phyloP scores from a whole-genome alignment of 2,797 vertebrate genomes.

The Cyclura pinguis region DNA sequence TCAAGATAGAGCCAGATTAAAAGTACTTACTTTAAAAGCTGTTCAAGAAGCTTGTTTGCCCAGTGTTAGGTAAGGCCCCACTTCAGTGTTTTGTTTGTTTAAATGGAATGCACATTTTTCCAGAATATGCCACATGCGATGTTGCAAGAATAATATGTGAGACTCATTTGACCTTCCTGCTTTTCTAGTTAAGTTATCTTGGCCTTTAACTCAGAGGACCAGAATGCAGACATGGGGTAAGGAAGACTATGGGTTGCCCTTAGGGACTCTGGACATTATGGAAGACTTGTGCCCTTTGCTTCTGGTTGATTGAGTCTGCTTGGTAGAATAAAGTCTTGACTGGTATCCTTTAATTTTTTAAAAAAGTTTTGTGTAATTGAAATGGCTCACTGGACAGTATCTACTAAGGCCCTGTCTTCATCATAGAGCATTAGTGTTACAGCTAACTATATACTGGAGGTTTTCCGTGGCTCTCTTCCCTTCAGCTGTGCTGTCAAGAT shows the following conservation, averaged over 20 bases:
- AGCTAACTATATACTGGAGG: not conserved
- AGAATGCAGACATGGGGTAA: not conserved
- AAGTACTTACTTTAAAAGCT: not conserved
- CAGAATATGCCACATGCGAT: not conserved
- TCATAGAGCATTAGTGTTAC: not conserved
- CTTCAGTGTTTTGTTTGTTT: slow-evolving; percentile 4
- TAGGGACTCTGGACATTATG: not conserved
- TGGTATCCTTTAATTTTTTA: not conserved
- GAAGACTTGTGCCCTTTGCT: not conserved
- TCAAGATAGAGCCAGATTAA: not conserved
- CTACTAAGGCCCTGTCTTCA: not conserved
- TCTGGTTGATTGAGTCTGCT: not conserved
- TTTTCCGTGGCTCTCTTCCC: not conserved
- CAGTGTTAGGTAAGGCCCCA: not conserved
- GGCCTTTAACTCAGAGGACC: not conserved
- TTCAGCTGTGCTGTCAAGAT: not conserved
- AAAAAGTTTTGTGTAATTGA: not conserved
- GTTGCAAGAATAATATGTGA: not conserved
- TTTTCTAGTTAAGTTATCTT: not conserved
- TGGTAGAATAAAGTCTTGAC: not conserved
- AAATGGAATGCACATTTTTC: not conserved
- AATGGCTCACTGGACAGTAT: not conserved
- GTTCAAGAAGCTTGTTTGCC: not conserved
- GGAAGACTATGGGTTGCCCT: not conserved
- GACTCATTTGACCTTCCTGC: not conserved